A percentile compares a stretch with the other conserved stretches of the same genome.
These are phyloP conservation scores for Macaca fascicularis DNA, from an alignment of 2,113 vertebrate species.

Conservation along the genomic window DNA sequence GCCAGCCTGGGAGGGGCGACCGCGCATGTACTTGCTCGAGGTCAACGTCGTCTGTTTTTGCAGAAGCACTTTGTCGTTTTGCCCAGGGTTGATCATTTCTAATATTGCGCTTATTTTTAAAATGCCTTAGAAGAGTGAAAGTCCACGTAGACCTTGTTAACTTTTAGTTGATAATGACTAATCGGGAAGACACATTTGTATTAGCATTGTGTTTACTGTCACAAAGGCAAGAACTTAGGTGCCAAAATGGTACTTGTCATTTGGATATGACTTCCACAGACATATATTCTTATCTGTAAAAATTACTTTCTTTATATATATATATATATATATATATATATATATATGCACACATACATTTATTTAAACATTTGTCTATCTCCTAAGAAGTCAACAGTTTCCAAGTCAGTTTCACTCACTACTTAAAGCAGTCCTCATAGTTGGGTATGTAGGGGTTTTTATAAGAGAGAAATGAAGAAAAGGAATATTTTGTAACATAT, in stretches of 20 bases:
- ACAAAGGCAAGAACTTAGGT: background rate
- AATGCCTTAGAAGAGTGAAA: background rate
- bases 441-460: background rate
- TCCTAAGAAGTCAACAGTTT: background rate
- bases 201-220: background rate
- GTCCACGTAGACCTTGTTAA: no score
- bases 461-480: background rate
- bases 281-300: background rate
- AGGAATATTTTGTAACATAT: background rate
- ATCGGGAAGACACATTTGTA: background rate
- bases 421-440: background rate
- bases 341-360: no score
- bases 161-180: background rate
- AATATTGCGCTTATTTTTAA: background rate
- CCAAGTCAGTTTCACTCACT: background rate
- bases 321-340: no score
- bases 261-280: background rate
- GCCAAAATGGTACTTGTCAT: background rate
- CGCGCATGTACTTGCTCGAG: fast-evolving
- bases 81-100: fast-evolving
- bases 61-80: fast-evolving
- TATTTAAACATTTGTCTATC: background rate
- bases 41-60: background rate
- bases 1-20: fast-evolving
- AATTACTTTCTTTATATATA: no score